Base-by-base conservation (phyloP, 1,140 invertebrate genomes). In the Rhagoletis pomonella region DNA sequence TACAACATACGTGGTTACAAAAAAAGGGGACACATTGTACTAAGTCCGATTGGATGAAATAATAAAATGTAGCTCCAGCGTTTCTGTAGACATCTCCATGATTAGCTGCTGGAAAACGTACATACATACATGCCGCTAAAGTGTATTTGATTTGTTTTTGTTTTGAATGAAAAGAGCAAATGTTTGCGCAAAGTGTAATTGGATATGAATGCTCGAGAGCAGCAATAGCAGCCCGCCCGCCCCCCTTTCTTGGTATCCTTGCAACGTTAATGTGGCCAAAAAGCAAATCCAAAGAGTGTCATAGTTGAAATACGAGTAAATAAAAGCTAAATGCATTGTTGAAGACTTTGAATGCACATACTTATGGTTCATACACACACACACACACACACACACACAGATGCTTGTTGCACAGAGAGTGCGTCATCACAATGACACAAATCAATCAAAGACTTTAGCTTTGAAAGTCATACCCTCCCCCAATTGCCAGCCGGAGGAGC, bases 361-460 rank as follows among this genome's bases (percentile, higher is more conserved):
- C 29, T 29, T 29, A 29, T 29, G 29, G 29, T 29, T 29, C 29
- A 29, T 29, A 29, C 29, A 29, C 29, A 29, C 29, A 29, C 29
- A 29, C 29, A 29, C 29, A 29, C 29, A 29, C 29, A 29, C 29
- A 29, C 29, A 29, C 50, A 55, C 5, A 55, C 50, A 7, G 10
- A 55, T 29, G 9, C 14, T 81, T 19, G 50, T 81, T 81, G n/a
- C 47, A 81, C 73, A 55, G 73, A 55, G 19, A 55, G 47, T 29
- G 73, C 73, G 17, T 19, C 73, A 55, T 50, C 73, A 60, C 58
- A 85, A 60, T 62, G 84, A 39, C 59, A 85, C 84, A 85, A 85
- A 85, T 85, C 84, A 85, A 85, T 85, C 59, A 85, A 85, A 85
- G 84, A 17, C 42, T 85, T 85, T 59, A 42, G 84, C 44, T n/a